A percentile compares a stretch with the other conserved stretches of the same genome.
Conservation (phyloP, 1,140 invertebrate genomes). For the Zaprionus tsacasi region DNA sequence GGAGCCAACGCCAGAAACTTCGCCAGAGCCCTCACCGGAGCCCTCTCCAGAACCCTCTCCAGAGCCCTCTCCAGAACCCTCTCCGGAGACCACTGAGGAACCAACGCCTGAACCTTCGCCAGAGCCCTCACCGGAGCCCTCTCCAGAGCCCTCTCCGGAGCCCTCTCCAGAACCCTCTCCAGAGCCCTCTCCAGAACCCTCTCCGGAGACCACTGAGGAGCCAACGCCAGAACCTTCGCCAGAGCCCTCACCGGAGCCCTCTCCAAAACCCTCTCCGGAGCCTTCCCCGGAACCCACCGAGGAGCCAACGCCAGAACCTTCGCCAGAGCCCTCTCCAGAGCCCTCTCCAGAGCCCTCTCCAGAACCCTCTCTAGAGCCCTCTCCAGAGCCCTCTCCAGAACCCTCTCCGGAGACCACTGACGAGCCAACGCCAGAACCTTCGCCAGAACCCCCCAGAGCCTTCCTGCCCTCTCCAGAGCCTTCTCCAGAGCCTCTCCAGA, state of each 20-base stretch:
- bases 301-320: not conserved
- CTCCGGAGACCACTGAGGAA: no score
- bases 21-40: not conserved
- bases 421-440: not conserved
- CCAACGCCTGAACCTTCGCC: no score
- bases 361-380: not conserved
- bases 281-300: no score
- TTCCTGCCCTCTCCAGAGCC: not conserved
- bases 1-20: not conserved
- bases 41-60: not conserved
- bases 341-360: not conserved
- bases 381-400: not conserved
- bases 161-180: not conserved
- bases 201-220: not conserved
- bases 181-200: not conserved
- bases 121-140: not conserved
- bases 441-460: not conserved
- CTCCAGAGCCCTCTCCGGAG: not conserved
- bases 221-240: not conserved
- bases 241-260: not conserved
- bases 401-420: not conserved
- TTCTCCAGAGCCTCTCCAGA: not conserved
- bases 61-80: not conserved
- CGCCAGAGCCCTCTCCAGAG: not conserved
- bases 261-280: not conserved